Percentiles rank a stretch among this genome's conserved stretches.
These are phyloP conservation scores for Penaeus indicus DNA, from an alignment of 1,140 invertebrate species.

Conservation along the genomic window DNA sequence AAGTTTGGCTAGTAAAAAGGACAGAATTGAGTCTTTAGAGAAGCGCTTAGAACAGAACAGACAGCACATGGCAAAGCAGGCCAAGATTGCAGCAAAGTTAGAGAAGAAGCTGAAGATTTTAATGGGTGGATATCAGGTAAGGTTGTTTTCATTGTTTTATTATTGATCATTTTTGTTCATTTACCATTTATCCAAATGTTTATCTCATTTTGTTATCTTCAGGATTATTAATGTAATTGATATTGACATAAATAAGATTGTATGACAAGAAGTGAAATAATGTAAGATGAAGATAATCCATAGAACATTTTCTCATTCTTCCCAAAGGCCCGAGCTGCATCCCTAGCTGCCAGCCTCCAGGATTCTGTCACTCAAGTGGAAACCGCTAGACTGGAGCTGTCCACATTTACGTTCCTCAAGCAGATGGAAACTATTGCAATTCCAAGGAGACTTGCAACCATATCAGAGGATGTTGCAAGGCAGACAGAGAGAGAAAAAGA, in stretches of 20 bases:
- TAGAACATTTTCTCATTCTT: conserved; percentile 50
- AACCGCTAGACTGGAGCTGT: conserved; percentile 87
- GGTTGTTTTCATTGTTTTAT: conserved; percentile 37
- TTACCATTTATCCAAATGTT: not conserved
- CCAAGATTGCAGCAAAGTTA: conserved; percentile 95
- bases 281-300: not conserved
- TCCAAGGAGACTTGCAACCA: conserved; percentile 86
- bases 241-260: not conserved
- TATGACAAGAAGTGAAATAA: not conserved
- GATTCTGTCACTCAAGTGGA: conserved; percentile 92
- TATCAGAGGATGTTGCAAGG: conserved; percentile 92
- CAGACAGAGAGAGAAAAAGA: conserved; percentile 91
- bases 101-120: conserved; percentile 97
- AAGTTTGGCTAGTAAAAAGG: conserved; percentile 95
- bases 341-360: conserved; percentile 89
- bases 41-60: conserved; percentile 94
- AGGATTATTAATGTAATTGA: too few relatives aligned
- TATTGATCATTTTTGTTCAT: conserved; percentile 38
- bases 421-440: conserved; percentile 92
- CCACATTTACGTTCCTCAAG: conserved; percentile 92
- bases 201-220: not conserved
- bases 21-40: conserved; percentile 92
- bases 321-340: conserved; percentile 81
- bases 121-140: conserved; percentile 89
- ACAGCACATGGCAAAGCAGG: conserved; percentile 93